Evolutionary conservation across 1,140 invertebrate genomes (phyloP), one percentile per base, ranked within the genome.

Genomic region (Bilobella aurantiaca): DNA sequence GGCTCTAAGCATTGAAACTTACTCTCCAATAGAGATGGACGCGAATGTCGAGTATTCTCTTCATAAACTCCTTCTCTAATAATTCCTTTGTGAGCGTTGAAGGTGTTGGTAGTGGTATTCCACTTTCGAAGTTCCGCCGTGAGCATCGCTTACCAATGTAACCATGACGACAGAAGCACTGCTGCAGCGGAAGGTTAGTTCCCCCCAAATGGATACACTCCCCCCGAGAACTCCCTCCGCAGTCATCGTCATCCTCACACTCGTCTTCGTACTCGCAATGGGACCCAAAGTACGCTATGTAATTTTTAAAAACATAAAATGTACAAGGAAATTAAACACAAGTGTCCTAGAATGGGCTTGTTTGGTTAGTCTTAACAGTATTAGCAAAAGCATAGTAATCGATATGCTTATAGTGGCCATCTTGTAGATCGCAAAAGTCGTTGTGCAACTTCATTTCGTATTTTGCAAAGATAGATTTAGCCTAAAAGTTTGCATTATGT

Each of bases 151-250:
- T 49, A 16, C 64, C 69, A 31, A 32, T 42, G 63, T 60, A 66
- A 18, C 93, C 92, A 25, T 83, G 79, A 66, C 89, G 84, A 75
- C 93, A 96, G 76, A 90, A 96, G 76, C 93, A 96, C 72, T 90
- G 87, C 69, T 84, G 85, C 27, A 82, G 84, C 0, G 93, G 92
- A 25, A 87, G 80, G 8, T 86, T 86, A 0, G 88, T 91, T 0
- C 89, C 83, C 29, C 85, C 81, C 18, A 88, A 79, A 75, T 92
- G 85, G 12, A 92, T 79, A 75, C 93, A 96, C 67, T 85, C 83
- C 34, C 93, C 93, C 28, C 59, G 61, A 67, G 88, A 84, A 12
- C 88, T 88, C 74, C 93, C 95, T 74, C 95, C 91, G 1, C 77
- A 80, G 75, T 93, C 84, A 47, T 85, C 84, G 16, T 82, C 75